A percentile compares a stretch with the other conserved stretches of the same genome.
Conservation (phyloP, 2,888 invertebrate species). For the Dione vanillae region DNA sequence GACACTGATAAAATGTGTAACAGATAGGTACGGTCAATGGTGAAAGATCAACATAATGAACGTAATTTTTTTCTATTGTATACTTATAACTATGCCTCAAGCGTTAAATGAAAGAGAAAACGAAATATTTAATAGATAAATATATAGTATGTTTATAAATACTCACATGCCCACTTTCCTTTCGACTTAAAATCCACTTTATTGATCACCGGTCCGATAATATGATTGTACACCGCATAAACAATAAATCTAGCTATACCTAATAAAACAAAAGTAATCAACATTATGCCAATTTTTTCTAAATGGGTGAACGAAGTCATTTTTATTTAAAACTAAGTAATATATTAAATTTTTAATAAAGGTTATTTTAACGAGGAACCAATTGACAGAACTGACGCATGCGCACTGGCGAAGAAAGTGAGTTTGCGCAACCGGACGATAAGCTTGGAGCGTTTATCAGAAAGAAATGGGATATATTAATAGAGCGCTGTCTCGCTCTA, state of each 20-base stretch:
- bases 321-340: constrained; percentile 71
- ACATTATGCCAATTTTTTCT: constrained; percentile 37
- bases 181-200: constrained; percentile 87
- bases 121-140: background rate
- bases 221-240: constrained; percentile 63
- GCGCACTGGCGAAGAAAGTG: constrained; percentile 80
- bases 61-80: background rate
- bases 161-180: constrained; percentile 93
- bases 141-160: constrained; percentile 15
- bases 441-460: constrained; percentile 39
- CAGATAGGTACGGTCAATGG: constrained; percentile 4
- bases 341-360: constrained; percentile 56
- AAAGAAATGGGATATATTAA: constrained; percentile 29
- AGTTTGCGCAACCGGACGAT: constrained; percentile 62
- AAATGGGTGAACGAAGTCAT: constrained; percentile 73
- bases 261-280: constrained; percentile 53
- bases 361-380: constrained; percentile 66
- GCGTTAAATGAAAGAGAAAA: background rate
- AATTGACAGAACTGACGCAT: constrained; percentile 73
- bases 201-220: constrained; percentile 83
- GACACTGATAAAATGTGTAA: constrained; percentile 7
- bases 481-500: constrained; percentile 29
- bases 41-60: constrained; percentile 12
- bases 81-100: background rate
- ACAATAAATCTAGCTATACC: constrained; percentile 58